Evolutionary conservation across 2,888 invertebrate species (phyloP).

Genomic region (Cosmia pyralina): DNA sequence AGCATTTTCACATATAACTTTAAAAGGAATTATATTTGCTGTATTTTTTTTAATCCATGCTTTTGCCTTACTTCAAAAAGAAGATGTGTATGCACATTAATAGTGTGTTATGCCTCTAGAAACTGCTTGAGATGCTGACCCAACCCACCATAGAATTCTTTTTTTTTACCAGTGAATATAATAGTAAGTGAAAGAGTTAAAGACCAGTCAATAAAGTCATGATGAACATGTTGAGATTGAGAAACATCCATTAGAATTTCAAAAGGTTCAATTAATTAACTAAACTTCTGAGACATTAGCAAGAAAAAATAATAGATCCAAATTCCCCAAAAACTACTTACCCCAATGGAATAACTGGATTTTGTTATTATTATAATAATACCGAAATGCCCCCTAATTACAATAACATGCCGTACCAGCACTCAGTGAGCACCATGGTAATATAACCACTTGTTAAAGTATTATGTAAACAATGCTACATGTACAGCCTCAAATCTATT

Average conservation of each 20-base stretch:
- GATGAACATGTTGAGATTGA: not conserved
- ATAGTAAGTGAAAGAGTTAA: not conserved
- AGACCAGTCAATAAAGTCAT: not conserved
- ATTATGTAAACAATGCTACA: conserved; percentile 45
- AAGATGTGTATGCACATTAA: not conserved
- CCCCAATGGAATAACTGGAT: not conserved
- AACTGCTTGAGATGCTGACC: too few relatives aligned
- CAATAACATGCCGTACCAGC: conserved; percentile 5
- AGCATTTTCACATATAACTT: not conserved
- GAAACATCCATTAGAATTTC: not conserved
- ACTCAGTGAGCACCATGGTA: not conserved
- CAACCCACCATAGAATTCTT: not conserved
- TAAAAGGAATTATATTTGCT: not conserved
- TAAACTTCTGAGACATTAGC: not conserved
- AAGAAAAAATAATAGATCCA: not conserved
- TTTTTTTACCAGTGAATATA: not conserved
- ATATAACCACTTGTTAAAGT: conserved; percentile 29
- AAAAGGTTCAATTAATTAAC: not conserved
- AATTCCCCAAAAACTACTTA: not conserved
- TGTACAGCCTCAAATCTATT: conserved; percentile 11
- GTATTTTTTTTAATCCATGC: not conserved
- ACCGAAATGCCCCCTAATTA: conserved; percentile 33
- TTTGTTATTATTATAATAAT: not conserved
- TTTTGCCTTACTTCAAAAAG: not conserved
- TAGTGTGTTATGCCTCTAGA: not conserved